These are phyloP conservation scores for Ptychochromis oligacanthus DNA, from an alignment of 2,113 vertebrate species.

Conservation along the genomic window DNA sequence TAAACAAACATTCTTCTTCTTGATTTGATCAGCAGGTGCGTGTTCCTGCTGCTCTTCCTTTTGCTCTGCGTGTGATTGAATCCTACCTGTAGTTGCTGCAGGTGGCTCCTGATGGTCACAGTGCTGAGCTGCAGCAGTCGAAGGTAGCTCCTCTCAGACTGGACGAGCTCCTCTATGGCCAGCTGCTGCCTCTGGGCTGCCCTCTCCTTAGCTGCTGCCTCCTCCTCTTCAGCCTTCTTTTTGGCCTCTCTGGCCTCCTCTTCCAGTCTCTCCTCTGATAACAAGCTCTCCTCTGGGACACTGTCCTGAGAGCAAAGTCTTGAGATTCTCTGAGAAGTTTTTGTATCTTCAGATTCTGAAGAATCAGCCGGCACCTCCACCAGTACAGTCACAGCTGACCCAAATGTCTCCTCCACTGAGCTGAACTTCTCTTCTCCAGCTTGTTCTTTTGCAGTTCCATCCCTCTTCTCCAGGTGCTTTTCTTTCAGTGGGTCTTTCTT, in stretches of 20 bases:
- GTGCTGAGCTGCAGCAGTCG: slow-evolving; percentile 83
- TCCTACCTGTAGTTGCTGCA: slow-evolving; percentile 80
- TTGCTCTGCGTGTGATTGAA: neutral
- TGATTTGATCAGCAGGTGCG: neutral
- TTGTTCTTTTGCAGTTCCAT: neutral
- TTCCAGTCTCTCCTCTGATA: slow-evolving; percentile 33
- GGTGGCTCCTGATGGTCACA: slow-evolving; percentile 81
- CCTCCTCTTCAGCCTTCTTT: slow-evolving; percentile 63
- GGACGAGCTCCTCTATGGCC: slow-evolving; percentile 86
- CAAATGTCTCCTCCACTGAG: slow-evolving; percentile 6
- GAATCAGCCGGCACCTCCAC: slow-evolving; percentile 12
- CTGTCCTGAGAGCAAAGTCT: slow-evolving; percentile 38
- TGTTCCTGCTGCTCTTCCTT: neutral
- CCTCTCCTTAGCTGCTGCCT: slow-evolving; percentile 64
- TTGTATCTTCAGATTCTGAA: neutral
- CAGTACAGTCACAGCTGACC: neutral
- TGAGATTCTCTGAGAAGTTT: neutral
- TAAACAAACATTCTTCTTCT: neutral
- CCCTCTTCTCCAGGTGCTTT: neutral
- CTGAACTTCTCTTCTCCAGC: neutral
- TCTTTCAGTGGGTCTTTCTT: neutral
- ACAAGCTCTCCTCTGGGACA: slow-evolving; percentile 13
- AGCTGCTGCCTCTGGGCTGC: slow-evolving; percentile 82
- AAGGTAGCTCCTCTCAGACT: slow-evolving; percentile 88
- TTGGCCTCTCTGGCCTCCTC: slow-evolving; percentile 44